These are phyloP conservation scores for Chaetoderma sp. DNA, from an alignment of 2,888 invertebrate species.

Conservation along the genomic window DNA sequence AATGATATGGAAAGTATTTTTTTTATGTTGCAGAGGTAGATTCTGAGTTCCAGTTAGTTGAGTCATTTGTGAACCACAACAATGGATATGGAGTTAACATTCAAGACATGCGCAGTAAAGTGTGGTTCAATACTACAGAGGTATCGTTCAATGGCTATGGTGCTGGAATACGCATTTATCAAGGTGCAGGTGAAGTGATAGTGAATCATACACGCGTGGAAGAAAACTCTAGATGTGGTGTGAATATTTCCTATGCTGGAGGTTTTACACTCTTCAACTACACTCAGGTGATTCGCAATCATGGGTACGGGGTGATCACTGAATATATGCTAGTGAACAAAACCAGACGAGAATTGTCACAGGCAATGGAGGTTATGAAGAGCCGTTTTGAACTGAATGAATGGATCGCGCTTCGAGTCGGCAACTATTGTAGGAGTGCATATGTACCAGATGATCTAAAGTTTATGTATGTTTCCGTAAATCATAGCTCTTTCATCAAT, in stretches of 20 bases:
- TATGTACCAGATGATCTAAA: no score
- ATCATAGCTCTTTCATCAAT: conserved; percentile 90
- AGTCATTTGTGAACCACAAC: conserved; percentile 88
- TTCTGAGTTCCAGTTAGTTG: conserved; percentile 76
- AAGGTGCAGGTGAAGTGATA: conserved; percentile 94
- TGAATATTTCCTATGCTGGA: conserved; percentile 95
- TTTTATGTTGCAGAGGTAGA: conserved; percentile 37
- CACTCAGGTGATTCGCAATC: conserved; percentile 87
- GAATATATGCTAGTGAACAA: conserved; percentile 60
- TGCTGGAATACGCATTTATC: conserved; percentile 89
- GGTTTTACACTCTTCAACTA: conserved; percentile 92
- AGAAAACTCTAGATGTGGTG: conserved; percentile 80
- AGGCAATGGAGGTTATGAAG: conserved; percentile 77
- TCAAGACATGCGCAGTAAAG: conserved; percentile 88
- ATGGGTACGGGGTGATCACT: conserved; percentile 76
- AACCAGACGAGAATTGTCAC: conserved; percentile 51
- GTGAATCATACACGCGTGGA: conserved; percentile 90
- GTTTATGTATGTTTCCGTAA: conserved; percentile 78
- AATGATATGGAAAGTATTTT: background rate
- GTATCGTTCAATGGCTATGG: conserved; percentile 85
- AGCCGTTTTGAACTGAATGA: conserved; percentile 88
- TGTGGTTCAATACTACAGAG: conserved; percentile 86
- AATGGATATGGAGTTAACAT: conserved; percentile 94
- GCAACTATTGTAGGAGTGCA: conserved; percentile 84
- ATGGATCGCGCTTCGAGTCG: conserved; percentile 89